Percentiles rank a stretch among this genome's conserved stretches.
phyloP scores from a whole-genome alignment of 2,797 vertebrate genomes.

The Hemitrygon akajei region DNA sequence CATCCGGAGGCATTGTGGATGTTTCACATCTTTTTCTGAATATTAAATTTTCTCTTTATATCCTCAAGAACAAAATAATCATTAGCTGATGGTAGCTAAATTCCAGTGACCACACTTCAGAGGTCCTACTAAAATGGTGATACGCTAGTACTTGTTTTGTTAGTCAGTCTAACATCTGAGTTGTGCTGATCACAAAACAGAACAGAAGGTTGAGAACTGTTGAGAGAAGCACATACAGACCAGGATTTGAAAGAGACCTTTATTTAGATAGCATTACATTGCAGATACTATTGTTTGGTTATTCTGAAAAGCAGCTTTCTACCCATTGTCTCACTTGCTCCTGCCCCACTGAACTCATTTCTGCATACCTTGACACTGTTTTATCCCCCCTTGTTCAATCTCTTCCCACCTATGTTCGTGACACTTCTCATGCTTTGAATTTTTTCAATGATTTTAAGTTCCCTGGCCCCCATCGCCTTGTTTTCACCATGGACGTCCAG shows the following conservation, averaged over 20 bases:
- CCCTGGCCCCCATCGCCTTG: too few species aligned
- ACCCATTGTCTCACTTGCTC: too few species aligned
- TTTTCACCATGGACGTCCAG: too few species aligned
- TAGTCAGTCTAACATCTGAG: background rate
- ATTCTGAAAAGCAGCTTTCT: background rate
- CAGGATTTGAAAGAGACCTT: background rate
- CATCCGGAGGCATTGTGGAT: too few species aligned
- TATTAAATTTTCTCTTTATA: too few species aligned
- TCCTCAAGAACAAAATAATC: background rate
- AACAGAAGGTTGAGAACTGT: background rate
- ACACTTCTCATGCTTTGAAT: too few species aligned
- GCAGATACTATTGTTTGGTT: background rate
- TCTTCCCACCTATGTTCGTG: too few species aligned
- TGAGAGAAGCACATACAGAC: background rate
- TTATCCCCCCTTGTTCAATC: too few species aligned
- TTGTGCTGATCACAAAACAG: background rate
- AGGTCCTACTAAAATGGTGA: background rate
- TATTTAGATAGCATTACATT: background rate
- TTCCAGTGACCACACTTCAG: background rate
- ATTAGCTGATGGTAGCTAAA: background rate
- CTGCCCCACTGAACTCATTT: too few species aligned
- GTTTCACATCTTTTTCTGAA: too few species aligned
- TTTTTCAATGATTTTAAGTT: too few species aligned
- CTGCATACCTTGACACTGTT: too few species aligned
- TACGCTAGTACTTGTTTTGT: background rate